Evolutionary conservation across 1,140 invertebrate genomes (phyloP).

Genomic region (Mizuhopecten yessoensis): DNA sequence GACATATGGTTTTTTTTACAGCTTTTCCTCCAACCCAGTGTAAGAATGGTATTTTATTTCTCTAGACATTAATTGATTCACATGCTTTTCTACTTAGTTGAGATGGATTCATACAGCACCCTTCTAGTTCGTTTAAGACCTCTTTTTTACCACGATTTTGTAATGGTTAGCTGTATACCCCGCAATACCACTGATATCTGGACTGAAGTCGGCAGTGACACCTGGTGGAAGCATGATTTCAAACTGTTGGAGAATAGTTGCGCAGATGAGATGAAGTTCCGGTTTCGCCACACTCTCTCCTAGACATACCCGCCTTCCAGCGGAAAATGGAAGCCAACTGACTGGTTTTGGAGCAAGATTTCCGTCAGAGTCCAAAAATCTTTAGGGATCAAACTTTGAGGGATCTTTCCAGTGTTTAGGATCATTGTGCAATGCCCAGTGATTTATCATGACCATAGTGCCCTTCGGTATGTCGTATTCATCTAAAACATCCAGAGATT

Average conservation of each 20-base stretch:
- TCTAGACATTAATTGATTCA: no score
- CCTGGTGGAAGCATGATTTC: constrained; percentile 43
- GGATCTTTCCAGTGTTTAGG: constrained; percentile 89
- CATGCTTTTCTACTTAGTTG: no score
- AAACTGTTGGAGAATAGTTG: constrained; percentile 49
- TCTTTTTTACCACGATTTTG: neutral
- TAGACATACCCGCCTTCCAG: constrained; percentile 64
- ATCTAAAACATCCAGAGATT: no score
- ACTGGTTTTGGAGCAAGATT: constrained; percentile 63
- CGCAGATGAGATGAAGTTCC: constrained; percentile 60
- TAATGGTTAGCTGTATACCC: neutral
- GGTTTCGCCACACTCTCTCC: constrained; percentile 63
- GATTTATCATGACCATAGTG: constrained; percentile 93
- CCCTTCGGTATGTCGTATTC: constrained; percentile 88
- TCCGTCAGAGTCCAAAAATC: constrained; percentile 78
- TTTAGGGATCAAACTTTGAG: constrained; percentile 89
- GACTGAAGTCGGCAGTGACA: neutral
- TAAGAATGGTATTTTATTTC: no score
- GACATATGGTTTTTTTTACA: no score
- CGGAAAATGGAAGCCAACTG: constrained; percentile 65
- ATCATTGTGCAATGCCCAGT: constrained; percentile 90
- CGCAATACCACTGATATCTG: neutral
- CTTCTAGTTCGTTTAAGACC: neutral
- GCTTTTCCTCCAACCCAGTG: no score
- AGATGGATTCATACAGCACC: no score